Percentiles rank a stretch among this genome's conserved stretches.
Evolutionary conservation across 2,797 vertebrate genomes (phyloP).

Genomic region (Aldrovandia affinis): DNA sequence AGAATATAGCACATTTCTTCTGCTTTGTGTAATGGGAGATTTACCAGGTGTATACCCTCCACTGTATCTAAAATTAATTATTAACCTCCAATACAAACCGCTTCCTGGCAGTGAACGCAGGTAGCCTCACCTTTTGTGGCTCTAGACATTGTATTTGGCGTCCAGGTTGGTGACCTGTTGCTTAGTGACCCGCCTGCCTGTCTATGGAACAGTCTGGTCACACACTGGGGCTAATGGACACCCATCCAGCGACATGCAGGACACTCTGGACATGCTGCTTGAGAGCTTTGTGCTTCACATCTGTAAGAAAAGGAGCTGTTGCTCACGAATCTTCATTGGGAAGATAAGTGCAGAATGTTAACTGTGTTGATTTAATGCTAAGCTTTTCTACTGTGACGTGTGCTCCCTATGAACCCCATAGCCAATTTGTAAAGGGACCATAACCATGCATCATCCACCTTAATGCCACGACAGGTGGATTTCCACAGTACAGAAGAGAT

Average conservation of each 20-base stretch:
- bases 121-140: slow-evolving; percentile 91
- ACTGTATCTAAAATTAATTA: slow-evolving; percentile 62
- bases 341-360: too few species aligned
- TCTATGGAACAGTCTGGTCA: slow-evolving; percentile 87
- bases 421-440: too few species aligned
- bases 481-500: too few species aligned
- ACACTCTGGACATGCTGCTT: slow-evolving; percentile 88
- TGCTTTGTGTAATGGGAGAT: too few species aligned
- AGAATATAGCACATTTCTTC: too few species aligned
- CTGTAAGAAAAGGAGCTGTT: too few species aligned
- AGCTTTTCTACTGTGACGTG: too few species aligned
- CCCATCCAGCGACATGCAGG: slow-evolving; percentile 85
- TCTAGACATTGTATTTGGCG: slow-evolving; percentile 84
- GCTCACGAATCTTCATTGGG: too few species aligned
- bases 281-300: slow-evolving; percentile 93
- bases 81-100: slow-evolving; percentile 93
- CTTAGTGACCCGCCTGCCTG: slow-evolving; percentile 93
- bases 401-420: too few species aligned
- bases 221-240: slow-evolving; percentile 84
- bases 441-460: too few species aligned
- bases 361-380: too few species aligned
- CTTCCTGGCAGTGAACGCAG: slow-evolving; percentile 86
- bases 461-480: too few species aligned
- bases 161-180: slow-evolving; percentile 93
- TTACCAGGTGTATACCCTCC: not conserved